These are phyloP conservation scores for Hirundo rustica DNA, from an alignment of 2,797 vertebrate genomes.

Conservation along the genomic window DNA sequence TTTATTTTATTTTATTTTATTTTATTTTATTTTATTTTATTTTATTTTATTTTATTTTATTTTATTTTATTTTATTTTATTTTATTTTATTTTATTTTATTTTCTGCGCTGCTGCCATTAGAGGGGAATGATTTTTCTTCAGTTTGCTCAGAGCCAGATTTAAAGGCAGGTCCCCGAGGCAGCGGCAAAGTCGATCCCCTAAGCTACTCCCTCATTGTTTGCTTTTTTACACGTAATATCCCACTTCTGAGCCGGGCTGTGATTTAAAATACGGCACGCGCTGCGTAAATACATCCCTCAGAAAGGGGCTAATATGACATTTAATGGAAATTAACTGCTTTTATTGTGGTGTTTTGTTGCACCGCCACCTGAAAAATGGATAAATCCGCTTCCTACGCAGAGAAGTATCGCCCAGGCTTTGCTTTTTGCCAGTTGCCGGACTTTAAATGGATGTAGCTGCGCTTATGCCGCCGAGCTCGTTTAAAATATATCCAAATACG, in stretches of 20 bases:
- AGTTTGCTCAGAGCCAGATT: conserved; percentile 82
- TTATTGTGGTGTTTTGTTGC: conserved; percentile 45
- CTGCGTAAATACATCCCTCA: conserved; percentile 62
- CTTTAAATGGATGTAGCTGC: neutral
- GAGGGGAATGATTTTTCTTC: conserved; percentile 81
- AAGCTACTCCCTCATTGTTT: conserved; percentile 81
- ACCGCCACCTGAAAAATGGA: conserved; percentile 24
- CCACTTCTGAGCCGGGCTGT: conserved; percentile 71
- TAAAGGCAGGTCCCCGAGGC: conserved; percentile 82
- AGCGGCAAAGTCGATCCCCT: conserved; percentile 79
- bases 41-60: neutral
- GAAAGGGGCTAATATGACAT: conserved; percentile 65
- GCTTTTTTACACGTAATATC: conserved; percentile 82
- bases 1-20: neutral
- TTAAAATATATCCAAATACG: neutral
- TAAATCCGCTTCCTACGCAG: neutral
- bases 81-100: no score
- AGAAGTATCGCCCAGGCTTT: conserved; percentile 26
- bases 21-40: neutral
- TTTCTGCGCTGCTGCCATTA: conserved; percentile 72
- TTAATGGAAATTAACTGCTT: conserved; percentile 68
- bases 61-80: no score
- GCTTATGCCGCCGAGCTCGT: neutral
- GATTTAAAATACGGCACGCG: conserved; percentile 72
- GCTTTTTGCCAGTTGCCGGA: neutral